Evolutionary conservation across 2,113 vertebrate species (phyloP), one percentile per base, ranked within the genome.

Genomic region (Heloderma charlesbogerti): DNA sequence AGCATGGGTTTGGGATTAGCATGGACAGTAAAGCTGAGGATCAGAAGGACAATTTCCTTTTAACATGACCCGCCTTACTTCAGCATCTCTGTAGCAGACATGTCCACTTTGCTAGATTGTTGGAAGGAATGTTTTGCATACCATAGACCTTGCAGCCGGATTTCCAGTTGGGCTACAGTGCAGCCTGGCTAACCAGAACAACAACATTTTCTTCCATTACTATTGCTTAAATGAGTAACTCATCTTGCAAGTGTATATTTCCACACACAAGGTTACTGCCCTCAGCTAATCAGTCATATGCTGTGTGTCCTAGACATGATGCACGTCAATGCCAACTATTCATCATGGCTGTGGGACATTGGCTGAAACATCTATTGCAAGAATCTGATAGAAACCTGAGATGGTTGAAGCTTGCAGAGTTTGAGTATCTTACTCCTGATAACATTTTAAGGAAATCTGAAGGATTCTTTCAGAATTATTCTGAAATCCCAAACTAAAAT

Each of bases 131-230:
- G 16, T 43, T 88, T 79, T 80, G 3, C 82, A 51, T 80, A 12
- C 91, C 48, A 0, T 31, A 1, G 9, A 71, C 20, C 67, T 86
- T 31, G 79, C 81, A 0, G 8, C 54, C 80, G 51, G 82, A 34
- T 77, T 91, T 94, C 45, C 2, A 29, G 25, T 80, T 1, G 92
- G 82, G 54, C n/a, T 29, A 67, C 82, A 91, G 37, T 7, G 37
- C 54, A 95, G 63, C 93, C 89, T 0, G 75, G 92, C 89, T 87
- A 94, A 94, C 94, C 88, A 92, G 95, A 94, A 93, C 1, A 18
- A 71, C 95, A 81, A 51, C 94, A 80, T 94, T 93, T 93, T 82
- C 92, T 89, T 90, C 90, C 22, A n/a, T 88, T 74, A 4, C 48
- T 67, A 60, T 48, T 0, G 2, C 82, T 79, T 85, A 60, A 93